A percentile compares a stretch with the other conserved stretches of the same genome.
phyloP scores from a whole-genome alignment of 2,113 vertebrate genomes.

The Halcyon senegalensis region DNA sequence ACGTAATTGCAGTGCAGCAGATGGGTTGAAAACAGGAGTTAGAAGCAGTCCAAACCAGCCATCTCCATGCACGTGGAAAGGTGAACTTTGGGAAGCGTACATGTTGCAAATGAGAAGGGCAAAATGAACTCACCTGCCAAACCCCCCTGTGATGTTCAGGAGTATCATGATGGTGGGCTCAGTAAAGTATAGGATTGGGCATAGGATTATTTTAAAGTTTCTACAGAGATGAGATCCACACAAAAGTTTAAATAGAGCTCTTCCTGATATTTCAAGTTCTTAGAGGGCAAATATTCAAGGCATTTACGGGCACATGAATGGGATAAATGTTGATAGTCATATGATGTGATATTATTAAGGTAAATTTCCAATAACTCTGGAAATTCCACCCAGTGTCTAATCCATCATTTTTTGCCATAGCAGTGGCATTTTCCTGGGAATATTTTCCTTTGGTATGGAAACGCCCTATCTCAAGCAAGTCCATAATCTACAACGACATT shows the following conservation, averaged over 20 bases:
- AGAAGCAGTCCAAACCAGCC: not conserved
- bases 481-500: not conserved
- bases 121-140: not conserved
- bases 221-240: not conserved
- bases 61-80: not conserved
- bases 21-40: not conserved
- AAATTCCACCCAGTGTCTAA: not conserved
- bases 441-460: not conserved
- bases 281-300: not conserved
- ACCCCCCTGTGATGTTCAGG: not conserved
- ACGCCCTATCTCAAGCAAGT: not conserved
- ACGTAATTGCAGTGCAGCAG: not conserved
- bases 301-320: not conserved
- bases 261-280: not conserved
- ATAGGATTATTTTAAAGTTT: not conserved
- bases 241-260: not conserved
- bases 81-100: not conserved
- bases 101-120: not conserved
- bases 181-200: not conserved
- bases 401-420: not conserved
- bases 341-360: not conserved
- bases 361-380: not conserved
- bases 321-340: not conserved
- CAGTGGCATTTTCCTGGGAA: not conserved
- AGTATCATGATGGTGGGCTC: not conserved